Evolutionary conservation across 2,797 vertebrate species (phyloP), one percentile per base, ranked within the genome.

Genomic region (Remorina albescens): DNA sequence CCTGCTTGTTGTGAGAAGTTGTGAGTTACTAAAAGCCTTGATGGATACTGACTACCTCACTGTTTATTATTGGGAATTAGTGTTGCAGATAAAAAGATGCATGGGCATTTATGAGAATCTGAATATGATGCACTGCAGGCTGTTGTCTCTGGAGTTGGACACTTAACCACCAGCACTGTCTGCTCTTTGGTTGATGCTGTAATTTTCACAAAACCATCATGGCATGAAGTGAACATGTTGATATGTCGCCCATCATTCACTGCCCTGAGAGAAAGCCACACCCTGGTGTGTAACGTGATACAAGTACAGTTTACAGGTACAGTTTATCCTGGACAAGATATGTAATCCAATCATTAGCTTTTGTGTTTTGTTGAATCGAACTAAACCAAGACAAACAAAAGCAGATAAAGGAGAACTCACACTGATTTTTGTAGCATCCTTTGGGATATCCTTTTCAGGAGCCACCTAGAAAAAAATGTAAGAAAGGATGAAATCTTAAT

Each of bases 381-480:
- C 37, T 62, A 67, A 26, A 74, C 21, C 50, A 39, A 67, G 6
- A 11, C 53, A 84, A 79, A 74, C 13, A 78, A 62, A 25, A 59
- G 49, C 50, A 69, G 37, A 65, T 7, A 57, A 36, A 23, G 28
- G 19, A 51, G 42, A 42, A 98, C 97, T 98, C 92, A 99, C 97
- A n/a, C 97, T 99, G 89, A 99, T 99, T 94, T 99, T 98, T 59
- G 97, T 98, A 0, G 97, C 96, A 10, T 97, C 97, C 92, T 97
- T 97, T 70, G 94, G 94, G 0, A 93, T 86, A 78, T 97, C 96
- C 60, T 97, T 96, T 81, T 95, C 96, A 8, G 94, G 91, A 81
- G 94, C 93, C 85, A 97, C 94, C 97, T 99, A 89, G 28, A 65
- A 64, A 78, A 47, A 58, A 56, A 44, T 12, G 3, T 36, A 26